Evolutionary conservation across 2,113 vertebrate species (phyloP), one percentile per base, ranked within the genome.

Genomic region (Aphelocoma coerulescens): DNA sequence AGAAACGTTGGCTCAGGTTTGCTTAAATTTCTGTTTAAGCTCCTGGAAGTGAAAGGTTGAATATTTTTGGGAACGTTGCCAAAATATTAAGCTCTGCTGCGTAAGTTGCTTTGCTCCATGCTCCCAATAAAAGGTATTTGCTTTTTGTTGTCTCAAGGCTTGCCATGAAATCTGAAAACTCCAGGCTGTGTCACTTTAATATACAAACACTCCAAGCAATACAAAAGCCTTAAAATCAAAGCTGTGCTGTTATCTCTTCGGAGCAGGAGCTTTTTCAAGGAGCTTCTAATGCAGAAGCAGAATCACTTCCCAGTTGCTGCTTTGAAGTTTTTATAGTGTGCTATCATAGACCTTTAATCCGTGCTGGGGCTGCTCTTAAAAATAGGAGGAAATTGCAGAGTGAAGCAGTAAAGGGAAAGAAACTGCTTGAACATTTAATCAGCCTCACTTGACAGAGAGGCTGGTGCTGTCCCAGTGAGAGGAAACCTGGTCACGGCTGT

Each of bases 181-280:
- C 90, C 95, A 88, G 94, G 74, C 95, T 93, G 84, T 94, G 96
- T 86, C 94, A 66, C 95, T 97, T 97, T 89, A 96, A 97, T 96
- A 81, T 54, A 85, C 88, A 95, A 95, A 95, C 83, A 88, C 24
- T n/a, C 87, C 58, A 27, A 94, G 95, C 88, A 43, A 73, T 44
- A 97, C 95, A 96, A 96, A 93, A 96, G 84, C 69, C 90, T 85
- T 65, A 14, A 88, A 97, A 98, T 98, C 98, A 98, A 97, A 98
- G 97, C 90, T 13, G 32, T 10, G 66, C 90, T 79, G 63, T 98
- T 98, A 98, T 98, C 97, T 97, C 92, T 51, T 91, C 94, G 87
- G 91, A 91, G 86, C 97, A 98, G 98, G 95, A 98, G 96, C 81
- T 84, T 85, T 97, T 87, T 95, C 87, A 82, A 80, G 92, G 84